A percentile compares a stretch with the other conserved stretches of the same genome.
These are phyloP conservation scores for Furnarius figulus DNA, from an alignment of 2,113 vertebrate species.

Conservation along the genomic window DNA sequence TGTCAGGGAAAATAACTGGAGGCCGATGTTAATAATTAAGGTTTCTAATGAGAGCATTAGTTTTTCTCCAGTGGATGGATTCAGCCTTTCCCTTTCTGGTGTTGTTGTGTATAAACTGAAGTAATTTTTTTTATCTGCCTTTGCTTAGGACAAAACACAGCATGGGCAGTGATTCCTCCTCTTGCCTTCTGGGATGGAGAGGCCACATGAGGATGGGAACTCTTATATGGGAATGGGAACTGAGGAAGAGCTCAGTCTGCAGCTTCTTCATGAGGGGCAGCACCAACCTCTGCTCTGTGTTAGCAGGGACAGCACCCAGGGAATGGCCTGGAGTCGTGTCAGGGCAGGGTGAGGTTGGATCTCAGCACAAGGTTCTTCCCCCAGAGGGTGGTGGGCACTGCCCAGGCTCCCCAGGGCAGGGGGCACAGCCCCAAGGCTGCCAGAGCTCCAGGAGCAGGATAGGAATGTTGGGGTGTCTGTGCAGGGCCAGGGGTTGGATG, in stretches of 20 bases:
- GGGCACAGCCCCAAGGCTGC: accelerated
- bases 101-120: not conserved
- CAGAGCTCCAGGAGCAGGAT: not conserved
- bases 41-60: constrained; percentile 72
- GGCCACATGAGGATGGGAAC: not conserved
- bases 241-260: not conserved
- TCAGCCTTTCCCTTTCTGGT: constrained; percentile 20
- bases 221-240: accelerated
- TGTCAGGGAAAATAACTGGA: constrained; percentile 61
- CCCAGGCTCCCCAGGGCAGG: not conserved
- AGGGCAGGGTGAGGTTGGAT: not conserved
- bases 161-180: not conserved
- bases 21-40: constrained; percentile 77
- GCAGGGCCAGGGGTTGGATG: not conserved
- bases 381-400: not conserved
- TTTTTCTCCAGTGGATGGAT: constrained; percentile 70
- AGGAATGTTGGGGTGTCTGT: not conserved
- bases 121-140: not conserved
- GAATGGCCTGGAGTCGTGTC: not conserved
- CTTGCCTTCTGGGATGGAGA: not conserved
- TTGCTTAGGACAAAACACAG: not conserved
- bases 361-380: not conserved
- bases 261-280: not conserved
- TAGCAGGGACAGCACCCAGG: not conserved
- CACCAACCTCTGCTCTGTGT: not conserved